Conservation (phyloP, 2,888 invertebrate genomes). For the Seladonia tumulorum region DNA sequence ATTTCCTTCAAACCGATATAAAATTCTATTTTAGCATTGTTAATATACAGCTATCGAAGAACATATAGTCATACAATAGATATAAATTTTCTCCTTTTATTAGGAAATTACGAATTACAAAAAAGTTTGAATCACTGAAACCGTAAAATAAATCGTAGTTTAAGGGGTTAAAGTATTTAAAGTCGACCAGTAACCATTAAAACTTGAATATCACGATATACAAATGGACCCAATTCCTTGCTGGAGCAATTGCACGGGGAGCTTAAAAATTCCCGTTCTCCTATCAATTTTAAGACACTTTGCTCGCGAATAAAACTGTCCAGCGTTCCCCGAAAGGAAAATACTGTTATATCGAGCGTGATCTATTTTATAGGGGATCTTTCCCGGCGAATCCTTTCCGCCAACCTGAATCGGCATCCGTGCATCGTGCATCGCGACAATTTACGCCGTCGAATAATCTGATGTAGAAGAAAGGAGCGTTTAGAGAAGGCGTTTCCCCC, state of each 20-base stretch:
- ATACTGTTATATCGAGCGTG: neutral
- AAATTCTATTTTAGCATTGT: too few species aligned
- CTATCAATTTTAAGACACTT: neutral
- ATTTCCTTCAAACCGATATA: too few species aligned
- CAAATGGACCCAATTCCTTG: neutral
- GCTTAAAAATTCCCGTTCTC: neutral
- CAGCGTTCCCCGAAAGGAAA: neutral
- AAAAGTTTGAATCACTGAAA: too few species aligned
- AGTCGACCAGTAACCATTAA: too few species aligned
- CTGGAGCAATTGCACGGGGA: neutral
- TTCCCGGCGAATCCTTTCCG: conserved; percentile 23
- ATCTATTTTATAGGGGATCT: neutral
- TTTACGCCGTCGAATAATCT: conserved; percentile 26
- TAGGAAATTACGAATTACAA: too few species aligned
- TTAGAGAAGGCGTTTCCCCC: conserved; percentile 23
- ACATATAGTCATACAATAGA: too few species aligned
- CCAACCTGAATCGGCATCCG: conserved; percentile 14
- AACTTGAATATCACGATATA: neutral
- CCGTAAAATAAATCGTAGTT: too few species aligned
- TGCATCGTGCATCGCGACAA: conserved; percentile 36
- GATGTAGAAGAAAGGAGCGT: conserved; percentile 38
- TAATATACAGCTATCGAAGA: too few species aligned
- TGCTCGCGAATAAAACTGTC: neutral
- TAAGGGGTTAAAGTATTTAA: neutral
- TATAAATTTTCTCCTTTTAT: too few species aligned